Evolutionary conservation across 2,797 vertebrate species (phyloP).

Genomic region (Nannoperca obscura): DNA sequence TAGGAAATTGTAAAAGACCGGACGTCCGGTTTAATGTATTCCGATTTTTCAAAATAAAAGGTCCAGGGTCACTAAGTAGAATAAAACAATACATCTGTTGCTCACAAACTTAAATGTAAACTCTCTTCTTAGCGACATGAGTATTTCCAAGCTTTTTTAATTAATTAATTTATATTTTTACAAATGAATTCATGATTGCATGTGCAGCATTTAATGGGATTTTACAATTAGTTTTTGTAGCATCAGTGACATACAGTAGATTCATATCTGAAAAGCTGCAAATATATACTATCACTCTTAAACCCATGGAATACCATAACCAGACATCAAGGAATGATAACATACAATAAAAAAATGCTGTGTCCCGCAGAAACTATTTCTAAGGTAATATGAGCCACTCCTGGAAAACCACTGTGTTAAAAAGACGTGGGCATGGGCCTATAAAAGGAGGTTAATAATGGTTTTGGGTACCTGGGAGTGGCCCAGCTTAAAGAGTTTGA

Average conservation of each 20-base stretch:
- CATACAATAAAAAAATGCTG: not conserved
- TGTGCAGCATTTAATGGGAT: not conserved
- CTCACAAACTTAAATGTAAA: too few relatives aligned
- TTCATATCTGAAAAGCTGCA: not conserved
- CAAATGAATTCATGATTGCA: not conserved
- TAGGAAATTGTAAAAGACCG: constrained; percentile 24
- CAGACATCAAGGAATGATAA: not conserved
- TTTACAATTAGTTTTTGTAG: not conserved
- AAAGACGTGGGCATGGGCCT: not conserved
- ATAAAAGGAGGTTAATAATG: not conserved
- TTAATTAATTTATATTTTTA: too few relatives aligned
- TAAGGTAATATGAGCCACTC: not conserved
- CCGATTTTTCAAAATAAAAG: constrained; percentile 46
- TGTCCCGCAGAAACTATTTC: not conserved
- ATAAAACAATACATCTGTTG: not conserved
- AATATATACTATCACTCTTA: not conserved
- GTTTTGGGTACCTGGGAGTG: not conserved
- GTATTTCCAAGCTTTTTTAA: too few relatives aligned
- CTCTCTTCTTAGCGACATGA: not conserved
- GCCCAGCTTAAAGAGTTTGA: not conserved
- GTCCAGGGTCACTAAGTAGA: not conserved
- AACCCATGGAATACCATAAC: not conserved
- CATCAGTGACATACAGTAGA: not conserved
- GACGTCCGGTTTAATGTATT: constrained; percentile 28
- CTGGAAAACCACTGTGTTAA: not conserved